Conservation (phyloP, 2,888 invertebrate genomes). For the Geotrupes spiniger region DNA sequence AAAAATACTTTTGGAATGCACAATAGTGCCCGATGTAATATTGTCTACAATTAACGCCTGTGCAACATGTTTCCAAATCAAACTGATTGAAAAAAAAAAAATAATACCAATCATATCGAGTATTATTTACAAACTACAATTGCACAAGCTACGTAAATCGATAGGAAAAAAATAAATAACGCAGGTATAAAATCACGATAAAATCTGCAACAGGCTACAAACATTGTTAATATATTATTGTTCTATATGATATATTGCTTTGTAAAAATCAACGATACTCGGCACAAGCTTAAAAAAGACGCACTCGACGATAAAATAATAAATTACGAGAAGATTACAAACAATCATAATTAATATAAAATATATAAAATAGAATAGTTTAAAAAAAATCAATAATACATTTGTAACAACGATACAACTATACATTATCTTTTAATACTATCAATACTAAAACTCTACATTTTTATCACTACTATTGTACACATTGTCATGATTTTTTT, state of each 20-base stretch:
- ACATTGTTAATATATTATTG: conserved; percentile 29
- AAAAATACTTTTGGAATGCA: conserved; percentile 45
- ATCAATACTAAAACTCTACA: conserved; percentile 7
- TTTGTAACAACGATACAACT: conserved; percentile 8
- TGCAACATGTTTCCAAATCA: conserved; percentile 35
- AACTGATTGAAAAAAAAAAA: conserved; percentile 31
- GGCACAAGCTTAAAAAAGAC: not conserved
- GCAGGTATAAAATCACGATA: conserved; percentile 8
- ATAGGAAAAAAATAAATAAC: conserved; percentile 13
- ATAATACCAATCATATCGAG: conserved; percentile 34
- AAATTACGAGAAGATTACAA: not conserved
- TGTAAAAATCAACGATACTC: conserved; percentile 16
- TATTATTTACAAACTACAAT: conserved; percentile 7
- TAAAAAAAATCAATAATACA: conserved; percentile 10
- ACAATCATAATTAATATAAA: conserved; percentile 1
- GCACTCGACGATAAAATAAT: not conserved
- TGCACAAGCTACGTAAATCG: conserved; percentile 20
- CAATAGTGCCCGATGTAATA: conserved; percentile 43
- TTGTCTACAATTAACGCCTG: conserved; percentile 44
- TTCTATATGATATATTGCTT: conserved; percentile 34
- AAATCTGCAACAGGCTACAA: conserved; percentile 17
- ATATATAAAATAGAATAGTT: conserved; percentile 15
- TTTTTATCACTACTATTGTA: conserved; percentile 2
- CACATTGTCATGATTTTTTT: conserved; percentile 3
- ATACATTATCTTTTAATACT: conserved; percentile 6